Evolutionary conservation across 2,113 vertebrate genomes (phyloP).

Genomic region (Seriola quinqueradiata): DNA sequence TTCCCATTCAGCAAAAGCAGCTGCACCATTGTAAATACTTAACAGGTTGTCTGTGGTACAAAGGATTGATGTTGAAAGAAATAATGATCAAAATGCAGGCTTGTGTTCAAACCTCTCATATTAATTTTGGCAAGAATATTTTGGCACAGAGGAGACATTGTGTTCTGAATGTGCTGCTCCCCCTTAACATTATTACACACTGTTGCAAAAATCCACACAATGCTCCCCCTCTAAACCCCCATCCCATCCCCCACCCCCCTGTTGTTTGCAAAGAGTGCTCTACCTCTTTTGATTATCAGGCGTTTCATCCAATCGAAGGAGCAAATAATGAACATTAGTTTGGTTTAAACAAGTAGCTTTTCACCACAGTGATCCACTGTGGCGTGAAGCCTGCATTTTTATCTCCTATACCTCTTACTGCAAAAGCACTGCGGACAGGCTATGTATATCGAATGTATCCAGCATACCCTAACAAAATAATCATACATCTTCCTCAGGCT

Average conservation of each 20-base stretch:
- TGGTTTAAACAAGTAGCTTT: constrained; percentile 22
- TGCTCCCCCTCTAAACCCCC: not conserved
- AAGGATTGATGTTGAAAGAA: constrained; percentile 44
- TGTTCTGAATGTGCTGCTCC: constrained; percentile 38
- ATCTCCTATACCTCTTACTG: constrained; percentile 18
- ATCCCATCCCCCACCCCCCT: no score
- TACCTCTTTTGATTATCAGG: constrained; percentile 22
- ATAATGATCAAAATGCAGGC: constrained; percentile 58
- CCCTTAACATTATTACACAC: constrained; percentile 31
- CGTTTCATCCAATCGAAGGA: not conserved
- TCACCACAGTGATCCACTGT: constrained; percentile 20
- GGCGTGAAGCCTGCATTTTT: constrained; percentile 27
- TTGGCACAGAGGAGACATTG: constrained; percentile 47
- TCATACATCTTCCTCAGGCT: constrained; percentile 61
- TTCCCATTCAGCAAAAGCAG: constrained; percentile 46
- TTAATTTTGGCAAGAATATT: constrained; percentile 52
- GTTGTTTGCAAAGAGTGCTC: not conserved
- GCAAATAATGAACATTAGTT: constrained; percentile 14
- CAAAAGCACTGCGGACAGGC: constrained; percentile 21
- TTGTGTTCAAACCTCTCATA: constrained; percentile 47
- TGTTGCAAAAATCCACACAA: constrained; percentile 34
- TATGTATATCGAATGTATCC: constrained; percentile 60
- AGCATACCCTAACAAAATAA: constrained; percentile 62
- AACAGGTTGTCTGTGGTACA: constrained; percentile 50
- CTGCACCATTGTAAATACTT: constrained; percentile 57